Base-by-base conservation (phyloP, 1,140 invertebrate genomes). In the Chrysopa pallens region DNA sequence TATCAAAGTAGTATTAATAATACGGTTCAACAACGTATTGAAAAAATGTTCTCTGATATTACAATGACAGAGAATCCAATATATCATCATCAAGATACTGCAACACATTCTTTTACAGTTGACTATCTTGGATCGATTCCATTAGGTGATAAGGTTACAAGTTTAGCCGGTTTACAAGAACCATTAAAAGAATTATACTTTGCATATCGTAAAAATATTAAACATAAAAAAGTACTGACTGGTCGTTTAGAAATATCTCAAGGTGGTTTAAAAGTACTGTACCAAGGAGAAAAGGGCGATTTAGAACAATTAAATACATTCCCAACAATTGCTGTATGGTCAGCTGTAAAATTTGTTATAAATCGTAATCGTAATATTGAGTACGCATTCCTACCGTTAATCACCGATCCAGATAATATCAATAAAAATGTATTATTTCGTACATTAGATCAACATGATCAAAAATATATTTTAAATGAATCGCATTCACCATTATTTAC, bases 251-350 rank as follows among this genome's bases (percentile, higher is more conserved):
- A 82, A 56, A 83, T 84, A 46, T 78, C 76, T 33, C 68, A 70
- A 46, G 67, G 63, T 17, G 80, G 80, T 14, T 56, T 84, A 8
- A 72, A 73, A 59, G 70, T 81, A 2, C 58, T 68, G 51, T 73
- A 74, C 52, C 63, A 68, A 58, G 66, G 69, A 36, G 62, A 70
- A 28, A 64, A 70, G 54, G 66, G 59, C 4, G 58, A 63, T 42
- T 48, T 66, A 38, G 62, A 64, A 46, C 70, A 74, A 54, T 63
- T 81, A 14, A 84, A 84, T 52, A 80, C 85, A 2, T 91, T 90
- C 55, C 79, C 84, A 8, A 81, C 84, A 12, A 91, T 91, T 58
- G 85, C 86, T 0, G 85, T 90, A 1, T 91, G 87, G 87, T 88
- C 86, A 13, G 80, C 81, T 1, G 78, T 86, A 2, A 83, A 84